Evolutionary conservation across 2,113 vertebrate species (phyloP).

Genomic region (Semicossyphus pulcher): DNA sequence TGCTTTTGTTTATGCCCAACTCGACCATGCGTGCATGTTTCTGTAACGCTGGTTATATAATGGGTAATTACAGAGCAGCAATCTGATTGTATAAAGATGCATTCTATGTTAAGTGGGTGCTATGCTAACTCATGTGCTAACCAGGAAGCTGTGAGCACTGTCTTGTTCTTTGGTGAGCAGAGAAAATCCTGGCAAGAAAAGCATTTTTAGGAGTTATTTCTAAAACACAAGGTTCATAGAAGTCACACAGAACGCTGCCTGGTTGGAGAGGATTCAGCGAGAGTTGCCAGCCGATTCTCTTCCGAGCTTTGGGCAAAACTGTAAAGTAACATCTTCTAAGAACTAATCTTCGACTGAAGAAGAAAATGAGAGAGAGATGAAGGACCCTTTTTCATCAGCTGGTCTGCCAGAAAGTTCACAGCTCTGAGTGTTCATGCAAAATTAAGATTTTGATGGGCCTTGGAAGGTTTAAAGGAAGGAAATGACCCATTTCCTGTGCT

Average conservation of each 20-base stretch:
- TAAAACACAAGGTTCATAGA: conserved; percentile 27
- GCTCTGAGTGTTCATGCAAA: not conserved
- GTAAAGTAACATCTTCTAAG: conserved; percentile 26
- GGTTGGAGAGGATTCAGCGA: conserved; percentile 10
- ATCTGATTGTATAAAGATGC: conserved; percentile 40
- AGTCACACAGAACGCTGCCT: conserved; percentile 21
- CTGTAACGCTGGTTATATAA: conserved; percentile 36
- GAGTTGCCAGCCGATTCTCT: conserved; percentile 11
- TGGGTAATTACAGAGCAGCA: conserved; percentile 43
- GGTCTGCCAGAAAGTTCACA: not conserved
- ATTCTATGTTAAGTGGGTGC: conserved; percentile 23
- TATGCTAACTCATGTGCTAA: conserved; percentile 36
- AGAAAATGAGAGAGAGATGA: conserved; percentile 16
- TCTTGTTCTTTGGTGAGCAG: conserved; percentile 2
- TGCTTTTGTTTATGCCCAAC: conserved; percentile 15
- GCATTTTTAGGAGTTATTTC: conserved; percentile 41
- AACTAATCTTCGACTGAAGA: conserved; percentile 38
- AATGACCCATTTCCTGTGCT: not conserved
- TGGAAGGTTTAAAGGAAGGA: conserved; percentile 1
- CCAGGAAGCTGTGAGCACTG: conserved; percentile 17
- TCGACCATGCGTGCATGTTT: conserved; percentile 11
- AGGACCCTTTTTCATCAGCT: conserved; percentile 11
- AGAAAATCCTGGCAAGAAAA: conserved; percentile 43
- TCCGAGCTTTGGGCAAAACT: conserved; percentile 18
- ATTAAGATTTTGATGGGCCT: not conserved